phyloP scores from a whole-genome alignment of 2,888 invertebrate genomes.

The Orthosia gothica region DNA sequence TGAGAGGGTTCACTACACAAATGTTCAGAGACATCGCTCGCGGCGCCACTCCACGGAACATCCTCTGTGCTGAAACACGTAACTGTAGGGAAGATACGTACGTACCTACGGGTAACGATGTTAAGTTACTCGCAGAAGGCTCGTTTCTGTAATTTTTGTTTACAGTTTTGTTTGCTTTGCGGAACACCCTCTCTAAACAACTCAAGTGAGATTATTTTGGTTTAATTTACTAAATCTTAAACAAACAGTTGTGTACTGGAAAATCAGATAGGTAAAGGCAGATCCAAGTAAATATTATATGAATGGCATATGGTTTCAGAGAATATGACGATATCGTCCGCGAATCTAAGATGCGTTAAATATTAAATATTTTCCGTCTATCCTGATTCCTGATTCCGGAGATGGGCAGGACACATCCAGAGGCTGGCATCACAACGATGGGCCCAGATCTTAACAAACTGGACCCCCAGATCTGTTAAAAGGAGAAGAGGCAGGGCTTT shows the following conservation, averaged over 20 bases:
- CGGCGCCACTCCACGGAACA: slow-evolving; percentile 75
- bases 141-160: slow-evolving; percentile 1
- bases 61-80: slow-evolving; percentile 64
- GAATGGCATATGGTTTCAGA: too few relatives aligned
- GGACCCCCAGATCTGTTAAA: too few relatives aligned
- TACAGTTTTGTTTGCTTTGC: not conserved
- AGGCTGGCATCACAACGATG: too few relatives aligned
- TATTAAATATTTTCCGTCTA: too few relatives aligned
- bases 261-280: not conserved
- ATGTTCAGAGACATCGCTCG: slow-evolving; percentile 75
- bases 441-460: too few relatives aligned
- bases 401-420: too few relatives aligned
- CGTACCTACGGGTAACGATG: slow-evolving; percentile 9
- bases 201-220: not conserved
- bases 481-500: too few relatives aligned
- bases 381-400: too few relatives aligned
- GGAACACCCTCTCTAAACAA: not conserved
- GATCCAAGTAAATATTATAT: too few relatives aligned
- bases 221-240: not conserved
- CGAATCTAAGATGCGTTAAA: too few relatives aligned
- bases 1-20: slow-evolving; percentile 79
- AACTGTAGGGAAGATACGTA: slow-evolving; percentile 35
- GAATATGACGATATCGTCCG: too few relatives aligned
- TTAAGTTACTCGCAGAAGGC: slow-evolving; percentile 14
- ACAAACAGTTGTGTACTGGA: too few relatives aligned